Evolutionary conservation across 2,888 invertebrate genomes (phyloP), one percentile per base, ranked within the genome.

Genomic region (Rhogogaster chlorosoma): DNA sequence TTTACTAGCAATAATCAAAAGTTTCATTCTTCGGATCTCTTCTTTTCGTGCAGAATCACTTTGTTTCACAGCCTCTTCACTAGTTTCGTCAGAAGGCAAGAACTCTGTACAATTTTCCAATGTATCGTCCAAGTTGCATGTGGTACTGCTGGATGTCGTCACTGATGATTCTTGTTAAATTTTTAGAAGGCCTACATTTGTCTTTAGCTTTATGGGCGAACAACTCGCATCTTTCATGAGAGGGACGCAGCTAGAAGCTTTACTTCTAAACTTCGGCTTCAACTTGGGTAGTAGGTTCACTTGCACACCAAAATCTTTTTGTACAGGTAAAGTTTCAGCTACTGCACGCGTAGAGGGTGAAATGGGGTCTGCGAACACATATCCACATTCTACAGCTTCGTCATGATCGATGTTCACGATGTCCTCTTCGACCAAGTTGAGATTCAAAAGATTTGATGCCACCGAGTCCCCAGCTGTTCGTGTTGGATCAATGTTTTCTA

Each of bases 61-160:
- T 77, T 53, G 32, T 32, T 32, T 77, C 77, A 77, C 77, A n/a
- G 53, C 77, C n/a, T 77, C 77, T 77, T 77, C 77, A 77, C 77
- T 77, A 15, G 77, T 77, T 49, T 77, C 77, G 9, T 77, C 77
- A 7, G 77, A 77, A 77, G 77, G 53, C 53, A 77, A n/a, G 77
- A 32, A 77, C n/a, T 77, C 49, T 18, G 32, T 77, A 9, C 77
- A 77, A 32, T 77, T 49, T 53, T 77, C 77, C 53, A 77, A 77
- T 32, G 77, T 77, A 53, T 77, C 77, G 9, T 77, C 77, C 77
- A 77, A n/a, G 32, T 77, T 53, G n/a, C 77, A 77, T 53, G 77
- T 32, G n/a, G n/a, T 77, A 77, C 77, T 73, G 4, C 73, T 53
- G 53, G 53, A 77, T 32, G 77, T 77, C 53, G 53, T 77, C 18